A percentile compares a stretch with the other conserved stretches of the same genome.
Conservation (phyloP, 1,140 invertebrate genomes). For the Pararge aegeria region DNA sequence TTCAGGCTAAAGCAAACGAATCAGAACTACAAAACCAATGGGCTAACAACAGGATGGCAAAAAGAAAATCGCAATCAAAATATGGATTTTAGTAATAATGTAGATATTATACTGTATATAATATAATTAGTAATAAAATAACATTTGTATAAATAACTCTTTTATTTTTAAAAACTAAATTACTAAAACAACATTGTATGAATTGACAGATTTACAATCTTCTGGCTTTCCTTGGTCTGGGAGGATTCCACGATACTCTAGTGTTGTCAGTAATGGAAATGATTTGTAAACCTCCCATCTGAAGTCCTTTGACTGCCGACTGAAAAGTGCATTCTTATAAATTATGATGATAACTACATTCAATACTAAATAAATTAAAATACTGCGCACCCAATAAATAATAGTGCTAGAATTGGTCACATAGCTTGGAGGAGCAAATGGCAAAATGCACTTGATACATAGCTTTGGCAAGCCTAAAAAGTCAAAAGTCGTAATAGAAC, state of each 20-base stretch:
- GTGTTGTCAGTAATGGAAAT: constrained; percentile 95
- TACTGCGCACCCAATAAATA: no score
- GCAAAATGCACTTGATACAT: no score
- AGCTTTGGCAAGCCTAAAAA: no score
- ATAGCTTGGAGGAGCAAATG: no score
- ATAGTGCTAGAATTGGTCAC: no score
- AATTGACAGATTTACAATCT: constrained; percentile 81
- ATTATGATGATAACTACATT: constrained; percentile 3
- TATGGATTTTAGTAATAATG: constrained; percentile 86
- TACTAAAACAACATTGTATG: constrained; percentile 19
- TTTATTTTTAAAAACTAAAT: constrained; percentile 30
- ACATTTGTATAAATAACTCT: constrained; percentile 9
- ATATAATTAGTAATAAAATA: constrained; percentile 15
- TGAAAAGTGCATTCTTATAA: constrained; percentile 58
- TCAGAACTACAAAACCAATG: constrained; percentile 96
- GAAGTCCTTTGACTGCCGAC: constrained; percentile 95
- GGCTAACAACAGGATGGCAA: constrained; percentile 91
- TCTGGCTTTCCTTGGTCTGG: constrained; percentile 86
- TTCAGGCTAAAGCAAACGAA: constrained; percentile 95
- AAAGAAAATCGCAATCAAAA: constrained; percentile 92
- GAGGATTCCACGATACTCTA: constrained; percentile 88
- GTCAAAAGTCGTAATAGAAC: no score
- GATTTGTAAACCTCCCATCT: constrained; percentile 93
- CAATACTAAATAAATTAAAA: no score
- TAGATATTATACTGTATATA: neutral